These are phyloP conservation scores for Anoplophora glabripennis DNA, from an alignment of 1,140 invertebrate genomes.

Conservation along the genomic window DNA sequence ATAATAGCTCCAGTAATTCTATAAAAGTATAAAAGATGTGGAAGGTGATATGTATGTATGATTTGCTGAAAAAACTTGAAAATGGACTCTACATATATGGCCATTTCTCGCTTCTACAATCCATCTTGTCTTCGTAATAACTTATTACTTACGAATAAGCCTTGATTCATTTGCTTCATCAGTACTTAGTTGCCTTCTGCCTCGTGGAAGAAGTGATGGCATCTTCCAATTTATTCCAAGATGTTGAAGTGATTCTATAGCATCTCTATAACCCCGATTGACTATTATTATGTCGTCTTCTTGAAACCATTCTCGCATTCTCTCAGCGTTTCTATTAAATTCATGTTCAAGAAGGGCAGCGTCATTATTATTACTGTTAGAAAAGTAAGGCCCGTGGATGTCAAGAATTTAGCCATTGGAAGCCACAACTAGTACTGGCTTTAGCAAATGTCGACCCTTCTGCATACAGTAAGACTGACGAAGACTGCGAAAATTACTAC, in stretches of 20 bases:
- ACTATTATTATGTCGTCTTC: too few relatives aligned
- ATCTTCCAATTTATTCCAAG: too few relatives aligned
- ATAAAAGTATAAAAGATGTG: neutral
- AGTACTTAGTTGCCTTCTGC: too few relatives aligned
- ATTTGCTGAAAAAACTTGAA: conserved; percentile 1
- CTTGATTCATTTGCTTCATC: too few relatives aligned
- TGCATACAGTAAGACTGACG: neutral
- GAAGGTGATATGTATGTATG: neutral
- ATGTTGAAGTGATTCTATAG: too few relatives aligned
- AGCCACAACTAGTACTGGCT: neutral
- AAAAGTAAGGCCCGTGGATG: too few relatives aligned
- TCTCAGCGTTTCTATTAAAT: neutral
- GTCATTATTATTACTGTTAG: conserved; percentile 3
- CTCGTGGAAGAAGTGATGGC: too few relatives aligned
- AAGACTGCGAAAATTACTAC: neutral
- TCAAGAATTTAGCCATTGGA: too few relatives aligned
- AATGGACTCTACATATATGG: neutral
- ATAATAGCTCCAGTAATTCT: neutral
- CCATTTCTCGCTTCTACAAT: too few relatives aligned
- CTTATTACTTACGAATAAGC: neutral
- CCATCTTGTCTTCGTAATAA: too few relatives aligned
- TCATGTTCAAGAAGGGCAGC: neutral
- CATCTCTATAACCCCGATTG: too few relatives aligned
- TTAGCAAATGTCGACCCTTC: neutral
- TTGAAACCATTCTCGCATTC: too few relatives aligned